Evolutionary conservation across 2,888 invertebrate species (phyloP).

Genomic region (Pandemis heparana): DNA sequence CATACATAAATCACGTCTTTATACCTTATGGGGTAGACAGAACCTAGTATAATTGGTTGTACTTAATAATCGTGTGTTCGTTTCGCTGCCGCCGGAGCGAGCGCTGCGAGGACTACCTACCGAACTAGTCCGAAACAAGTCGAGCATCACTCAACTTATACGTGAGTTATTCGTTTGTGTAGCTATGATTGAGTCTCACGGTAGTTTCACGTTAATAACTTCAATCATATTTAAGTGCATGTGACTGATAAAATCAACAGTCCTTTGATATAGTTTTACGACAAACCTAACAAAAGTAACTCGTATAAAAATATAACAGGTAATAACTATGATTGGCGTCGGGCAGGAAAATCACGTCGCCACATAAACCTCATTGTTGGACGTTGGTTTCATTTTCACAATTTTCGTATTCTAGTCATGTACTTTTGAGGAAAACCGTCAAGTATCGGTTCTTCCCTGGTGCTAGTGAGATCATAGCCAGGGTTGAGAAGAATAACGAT

Average conservation of each 20-base stretch:
- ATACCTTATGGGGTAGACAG: too few species aligned
- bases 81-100: too few species aligned
- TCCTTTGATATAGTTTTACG: not conserved
- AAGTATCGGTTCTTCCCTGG: not conserved
- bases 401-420: not conserved
- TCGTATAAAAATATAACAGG: not conserved
- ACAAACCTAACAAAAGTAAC: not conserved
- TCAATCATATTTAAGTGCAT: too few species aligned
- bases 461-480: not conserved
- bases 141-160: too few species aligned
- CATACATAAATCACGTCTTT: too few species aligned
- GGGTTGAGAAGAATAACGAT: not conserved
- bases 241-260: not conserved
- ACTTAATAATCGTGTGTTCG: too few species aligned
- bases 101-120: too few species aligned
- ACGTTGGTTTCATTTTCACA: not conserved
- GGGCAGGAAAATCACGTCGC: slow-evolving; percentile 1
- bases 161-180: too few species aligned
- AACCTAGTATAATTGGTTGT: too few species aligned
- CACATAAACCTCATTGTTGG: not conserved
- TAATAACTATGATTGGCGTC: not conserved
- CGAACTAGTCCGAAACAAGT: too few species aligned
- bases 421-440: not conserved
- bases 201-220: too few species aligned
- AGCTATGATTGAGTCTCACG: too few species aligned